A percentile compares a stretch with the other conserved stretches of the same genome.
Conservation (phyloP, 2,888 invertebrate genomes). For the Leptinotarsa juncta region DNA sequence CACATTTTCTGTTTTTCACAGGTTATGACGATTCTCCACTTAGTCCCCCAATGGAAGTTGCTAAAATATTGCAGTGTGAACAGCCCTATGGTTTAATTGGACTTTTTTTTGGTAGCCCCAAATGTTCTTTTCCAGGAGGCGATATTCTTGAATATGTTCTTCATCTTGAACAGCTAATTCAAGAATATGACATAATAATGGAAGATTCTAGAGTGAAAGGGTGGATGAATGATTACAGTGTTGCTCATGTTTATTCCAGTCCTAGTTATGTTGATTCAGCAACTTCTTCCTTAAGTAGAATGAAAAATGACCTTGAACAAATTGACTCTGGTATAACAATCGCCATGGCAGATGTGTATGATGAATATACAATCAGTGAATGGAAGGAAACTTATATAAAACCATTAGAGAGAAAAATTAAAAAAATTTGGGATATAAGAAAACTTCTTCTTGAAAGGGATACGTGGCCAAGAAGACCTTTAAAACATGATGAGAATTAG, state of each 20-base stretch:
- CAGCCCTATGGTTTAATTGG: slow-evolving; percentile 61
- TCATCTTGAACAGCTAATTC: slow-evolving; percentile 67
- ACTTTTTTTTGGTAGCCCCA: slow-evolving; percentile 57
- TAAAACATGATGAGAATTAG: slow-evolving; percentile 37
- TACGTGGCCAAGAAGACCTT: slow-evolving; percentile 69
- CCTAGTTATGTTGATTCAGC: slow-evolving; percentile 72
- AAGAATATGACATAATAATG: slow-evolving; percentile 67
- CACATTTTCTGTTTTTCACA: slow-evolving; percentile 50
- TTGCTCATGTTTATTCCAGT: slow-evolving; percentile 74
- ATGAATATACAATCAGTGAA: slow-evolving; percentile 71
- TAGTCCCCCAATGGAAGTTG: slow-evolving; percentile 67
- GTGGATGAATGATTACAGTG: slow-evolving; percentile 78
- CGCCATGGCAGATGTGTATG: slow-evolving; percentile 70
- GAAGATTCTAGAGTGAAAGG: slow-evolving; percentile 61
- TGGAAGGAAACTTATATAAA: slow-evolving; percentile 71
- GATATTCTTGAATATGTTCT: slow-evolving; percentile 58
- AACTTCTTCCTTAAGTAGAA: slow-evolving; percentile 67
- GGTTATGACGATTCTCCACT: slow-evolving; percentile 65
- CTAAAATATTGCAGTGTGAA: slow-evolving; percentile 57
- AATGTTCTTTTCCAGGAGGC: slow-evolving; percentile 61
- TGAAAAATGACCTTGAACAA: slow-evolving; percentile 67
- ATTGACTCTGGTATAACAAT: slow-evolving; percentile 68
- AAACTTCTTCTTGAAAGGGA: slow-evolving; percentile 65
- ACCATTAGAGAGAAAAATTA: slow-evolving; percentile 68
- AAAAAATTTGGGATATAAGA: slow-evolving; percentile 66